Evolutionary conservation across 2,888 invertebrate genomes (phyloP).

Genomic region (Andrena bicolor): DNA sequence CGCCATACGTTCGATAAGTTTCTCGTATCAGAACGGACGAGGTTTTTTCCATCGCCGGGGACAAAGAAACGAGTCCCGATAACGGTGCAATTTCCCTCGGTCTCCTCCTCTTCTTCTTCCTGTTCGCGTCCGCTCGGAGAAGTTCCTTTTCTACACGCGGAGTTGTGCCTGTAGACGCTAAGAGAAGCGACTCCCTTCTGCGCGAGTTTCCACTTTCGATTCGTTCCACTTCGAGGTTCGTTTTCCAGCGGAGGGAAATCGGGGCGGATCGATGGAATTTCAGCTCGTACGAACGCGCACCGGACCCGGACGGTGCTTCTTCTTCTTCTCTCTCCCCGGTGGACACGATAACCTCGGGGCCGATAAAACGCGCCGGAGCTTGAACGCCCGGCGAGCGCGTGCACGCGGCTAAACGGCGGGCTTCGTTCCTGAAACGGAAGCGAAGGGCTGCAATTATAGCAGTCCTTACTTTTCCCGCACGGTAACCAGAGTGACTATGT

Average conservation of each 20-base stretch:
- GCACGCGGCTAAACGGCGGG: conserved; percentile 19
- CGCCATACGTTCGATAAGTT: conserved; percentile 5
- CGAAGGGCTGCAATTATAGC: conserved; percentile 67
- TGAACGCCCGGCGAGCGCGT: not conserved
- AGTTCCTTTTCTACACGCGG: not conserved
- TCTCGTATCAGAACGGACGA: conserved; percentile 38
- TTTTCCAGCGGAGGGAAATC: conserved; percentile 9
- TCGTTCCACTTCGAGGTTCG: conserved; percentile 31
- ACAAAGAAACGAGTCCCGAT: conserved; percentile 44
- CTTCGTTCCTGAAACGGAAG: conserved; percentile 59
- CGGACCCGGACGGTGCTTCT: not conserved
- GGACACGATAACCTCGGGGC: conserved; percentile 6
- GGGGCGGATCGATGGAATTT: not conserved
- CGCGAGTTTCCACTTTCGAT: conserved; percentile 34
- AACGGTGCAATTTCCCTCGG: conserved; percentile 52
- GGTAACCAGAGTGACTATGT: conserved; percentile 63
- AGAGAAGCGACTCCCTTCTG: not conserved
- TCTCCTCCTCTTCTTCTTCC: conserved; percentile 4
- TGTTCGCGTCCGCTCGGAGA: not conserved
- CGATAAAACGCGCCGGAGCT: conserved; percentile 26
- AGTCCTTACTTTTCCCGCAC: conserved; percentile 62
- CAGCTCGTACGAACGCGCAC: too few relatives aligned
- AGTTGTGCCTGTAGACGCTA: not conserved
- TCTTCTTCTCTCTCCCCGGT: not conserved
- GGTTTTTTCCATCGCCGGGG: conserved; percentile 19